A percentile compares a stretch with the other conserved stretches of the same genome.
Conservation (phyloP, 2,888 invertebrate species). For the Hypolimnas misippus region DNA sequence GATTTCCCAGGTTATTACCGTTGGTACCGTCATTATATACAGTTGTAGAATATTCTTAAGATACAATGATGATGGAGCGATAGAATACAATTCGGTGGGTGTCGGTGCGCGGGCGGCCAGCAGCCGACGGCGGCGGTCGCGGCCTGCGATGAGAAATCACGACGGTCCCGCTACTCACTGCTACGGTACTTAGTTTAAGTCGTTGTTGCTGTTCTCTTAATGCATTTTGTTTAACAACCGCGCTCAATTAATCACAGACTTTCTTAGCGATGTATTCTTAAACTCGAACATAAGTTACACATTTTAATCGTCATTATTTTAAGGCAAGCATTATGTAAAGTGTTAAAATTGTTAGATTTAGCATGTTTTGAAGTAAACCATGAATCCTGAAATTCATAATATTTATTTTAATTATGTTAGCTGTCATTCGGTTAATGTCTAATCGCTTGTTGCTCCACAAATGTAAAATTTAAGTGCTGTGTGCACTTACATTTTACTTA, state of each 20-base stretch:
- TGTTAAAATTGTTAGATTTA: too few relatives aligned
- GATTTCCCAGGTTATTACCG: slow-evolving; percentile 78
- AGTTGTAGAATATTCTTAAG: slow-evolving; percentile 75
- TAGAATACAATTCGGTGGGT: slow-evolving; percentile 76
- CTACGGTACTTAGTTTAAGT: slow-evolving; percentile 79
- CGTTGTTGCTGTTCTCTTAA: slow-evolving; percentile 70
- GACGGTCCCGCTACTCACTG: slow-evolving; percentile 74
- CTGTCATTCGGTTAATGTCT: too few relatives aligned
- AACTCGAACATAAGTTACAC: not conserved
- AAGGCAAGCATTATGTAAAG: too few relatives aligned
- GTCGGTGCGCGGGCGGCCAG: slow-evolving; percentile 37
- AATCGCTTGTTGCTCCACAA: too few relatives aligned
- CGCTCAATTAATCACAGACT: slow-evolving; percentile 74
- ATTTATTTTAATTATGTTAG: too few relatives aligned
- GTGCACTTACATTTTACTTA: too few relatives aligned
- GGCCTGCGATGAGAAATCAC: slow-evolving; percentile 68
- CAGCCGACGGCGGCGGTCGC: slow-evolving; percentile 34
- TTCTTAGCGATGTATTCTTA: slow-evolving; percentile 45
- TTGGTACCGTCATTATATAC: slow-evolving; percentile 74
- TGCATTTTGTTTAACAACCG: slow-evolving; percentile 73
- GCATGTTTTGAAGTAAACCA: too few relatives aligned
- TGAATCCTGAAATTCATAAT: too few relatives aligned
- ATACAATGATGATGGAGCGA: slow-evolving; percentile 51
- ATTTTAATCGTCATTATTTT: too few relatives aligned
- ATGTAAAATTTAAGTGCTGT: too few relatives aligned